These are phyloP conservation scores for Antigone vipio DNA, from an alignment of 2,113 vertebrate genomes.

Conservation along the genomic window DNA sequence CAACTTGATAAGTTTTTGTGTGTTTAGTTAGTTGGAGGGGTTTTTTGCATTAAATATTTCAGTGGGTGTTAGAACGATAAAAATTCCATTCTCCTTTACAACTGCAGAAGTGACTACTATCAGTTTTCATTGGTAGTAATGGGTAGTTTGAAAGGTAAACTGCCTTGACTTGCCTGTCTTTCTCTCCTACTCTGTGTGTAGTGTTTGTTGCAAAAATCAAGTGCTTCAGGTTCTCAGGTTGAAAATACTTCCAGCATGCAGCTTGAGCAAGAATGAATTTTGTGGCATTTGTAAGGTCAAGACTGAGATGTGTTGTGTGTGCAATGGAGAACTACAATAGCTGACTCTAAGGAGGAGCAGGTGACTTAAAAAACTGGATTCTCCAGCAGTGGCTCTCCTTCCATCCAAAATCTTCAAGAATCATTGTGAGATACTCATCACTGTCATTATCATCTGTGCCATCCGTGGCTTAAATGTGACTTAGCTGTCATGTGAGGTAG, in stretches of 20 bases:
- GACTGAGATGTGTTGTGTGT: neutral
- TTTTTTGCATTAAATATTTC: neutral
- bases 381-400: neutral
- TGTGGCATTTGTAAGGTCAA: neutral
- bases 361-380: neutral
- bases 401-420: neutral
- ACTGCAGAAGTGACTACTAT: neutral
- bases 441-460: neutral
- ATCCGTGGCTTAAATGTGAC: neutral
- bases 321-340: neutral
- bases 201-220: neutral
- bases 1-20: neutral
- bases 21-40: neutral
- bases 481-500: neutral
- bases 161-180: neutral
- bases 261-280: neutral
- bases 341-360: neutral
- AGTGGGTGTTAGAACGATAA: neutral
- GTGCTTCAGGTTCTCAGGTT: neutral
- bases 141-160: neutral
- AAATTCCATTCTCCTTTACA: neutral
- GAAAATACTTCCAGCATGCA: neutral
- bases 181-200: neutral
- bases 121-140: neutral
- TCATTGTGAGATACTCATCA: neutral